Base-by-base conservation (phyloP, 92 coral and sea anemone genomes). In the Phymanthus crucifer region DNA sequence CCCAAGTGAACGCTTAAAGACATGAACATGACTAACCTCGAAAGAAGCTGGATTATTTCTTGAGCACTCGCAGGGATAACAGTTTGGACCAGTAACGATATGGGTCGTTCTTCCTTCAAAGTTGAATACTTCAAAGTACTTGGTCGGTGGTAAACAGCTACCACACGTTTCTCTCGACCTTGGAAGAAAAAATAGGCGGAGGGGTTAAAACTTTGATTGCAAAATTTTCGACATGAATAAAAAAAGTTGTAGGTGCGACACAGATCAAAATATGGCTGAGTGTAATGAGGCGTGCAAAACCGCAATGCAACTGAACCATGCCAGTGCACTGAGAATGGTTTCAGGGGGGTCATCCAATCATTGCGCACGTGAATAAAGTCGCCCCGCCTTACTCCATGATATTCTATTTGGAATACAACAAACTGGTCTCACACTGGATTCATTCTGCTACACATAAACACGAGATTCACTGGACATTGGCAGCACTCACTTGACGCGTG, bases 121-220 rank as follows among this genome's bases (percentile, higher is more conserved):
- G 95, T 88, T 82, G 56, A 83, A 87, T 18, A 95, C 57, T 13
- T 95, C 93, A 37, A 93, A 95, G 83, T 92, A 95, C 16, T 57
- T 61, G 0, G 97, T 90, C 32, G 98, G 97, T 45, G 90, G 91
- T 66, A 95, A 75, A 66, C 97, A 95, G 43, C 92, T 75, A 32
- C 80, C 87, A 32, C 93, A 93, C 24, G 98, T 95, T 82, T 95
- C 98, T 50, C 98, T 88, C 21, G 91, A 68, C 47, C 98, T 95
- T 79, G 58, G 26, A 80, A 11, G 40, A 24, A 18, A 61, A 54
- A 73, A 73, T 3, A 45, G 45, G 26, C 29, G 1, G 14, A 43
- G n/a, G 31, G 31, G 19, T 10, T 6, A 14, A 4, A 7, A 32
- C 23, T 69, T 69, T 71, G 52, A 32, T 29, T 29, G 29, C 19